Evolutionary conservation across 2,113 vertebrate species (phyloP).

Genomic region (Brachyhypopomus gauderio): DNA sequence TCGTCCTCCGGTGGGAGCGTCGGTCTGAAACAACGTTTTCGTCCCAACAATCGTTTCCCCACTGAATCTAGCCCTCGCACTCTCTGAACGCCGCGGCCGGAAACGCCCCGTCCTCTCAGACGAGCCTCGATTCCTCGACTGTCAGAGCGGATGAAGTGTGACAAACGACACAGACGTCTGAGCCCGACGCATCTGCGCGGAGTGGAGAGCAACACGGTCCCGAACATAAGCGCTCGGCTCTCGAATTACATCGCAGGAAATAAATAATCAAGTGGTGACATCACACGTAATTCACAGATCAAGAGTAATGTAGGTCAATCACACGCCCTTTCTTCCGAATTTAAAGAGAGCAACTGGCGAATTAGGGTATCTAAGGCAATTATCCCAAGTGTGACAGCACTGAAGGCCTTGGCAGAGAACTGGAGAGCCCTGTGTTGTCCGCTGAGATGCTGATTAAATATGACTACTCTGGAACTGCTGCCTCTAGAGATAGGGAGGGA

Average conservation of each 20-base stretch:
- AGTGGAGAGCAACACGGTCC: slow-evolving; percentile 43
- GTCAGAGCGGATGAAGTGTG: slow-evolving; percentile 61
- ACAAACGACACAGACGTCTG: slow-evolving; percentile 55
- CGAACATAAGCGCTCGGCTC: slow-evolving; percentile 44
- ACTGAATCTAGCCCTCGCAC: no score
- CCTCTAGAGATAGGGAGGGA: slow-evolving; percentile 40
- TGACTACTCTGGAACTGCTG: slow-evolving; percentile 65
- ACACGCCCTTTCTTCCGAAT: slow-evolving; percentile 47
- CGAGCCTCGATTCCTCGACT: slow-evolving; percentile 41
- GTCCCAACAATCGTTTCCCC: neutral
- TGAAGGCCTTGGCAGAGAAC: slow-evolving; percentile 39
- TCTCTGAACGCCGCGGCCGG: neutral
- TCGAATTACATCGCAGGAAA: slow-evolving; percentile 49
- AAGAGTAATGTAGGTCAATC: slow-evolving; percentile 59
- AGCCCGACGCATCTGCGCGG: slow-evolving; percentile 34
- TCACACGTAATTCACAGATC: slow-evolving; percentile 62
- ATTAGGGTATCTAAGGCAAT: slow-evolving; percentile 64
- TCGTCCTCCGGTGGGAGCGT: neutral
- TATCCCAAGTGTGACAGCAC: slow-evolving; percentile 64
- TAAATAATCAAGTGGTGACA: slow-evolving; percentile 57
- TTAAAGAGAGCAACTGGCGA: slow-evolving; percentile 55
- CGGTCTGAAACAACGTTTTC: slow-evolving; percentile 3
- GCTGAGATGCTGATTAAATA: slow-evolving; percentile 72
- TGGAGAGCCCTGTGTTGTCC: slow-evolving; percentile 65
- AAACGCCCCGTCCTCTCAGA: neutral